These are phyloP conservation scores for Stegodyphus dumicola DNA, from an alignment of 1,140 invertebrate species.

Conservation along the genomic window DNA sequence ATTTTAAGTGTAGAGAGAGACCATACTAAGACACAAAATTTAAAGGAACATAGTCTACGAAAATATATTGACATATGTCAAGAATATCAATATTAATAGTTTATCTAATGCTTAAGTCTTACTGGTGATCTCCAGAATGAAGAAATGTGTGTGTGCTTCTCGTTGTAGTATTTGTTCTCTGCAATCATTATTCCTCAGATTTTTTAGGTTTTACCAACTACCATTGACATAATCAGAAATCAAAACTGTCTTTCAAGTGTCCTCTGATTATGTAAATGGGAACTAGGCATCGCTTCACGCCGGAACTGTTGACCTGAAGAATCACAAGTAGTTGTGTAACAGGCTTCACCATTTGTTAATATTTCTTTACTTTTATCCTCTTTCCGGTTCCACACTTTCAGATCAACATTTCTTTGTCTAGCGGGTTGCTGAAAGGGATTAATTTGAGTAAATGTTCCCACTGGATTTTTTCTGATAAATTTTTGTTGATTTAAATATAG, in stretches of 20 bases:
- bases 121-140: too few relatives aligned
- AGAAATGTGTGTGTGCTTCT: too few relatives aligned
- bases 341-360: neutral
- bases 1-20: too few relatives aligned
- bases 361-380: neutral
- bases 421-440: conserved; percentile 45
- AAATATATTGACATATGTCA: too few relatives aligned
- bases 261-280: neutral
- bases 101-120: too few relatives aligned
- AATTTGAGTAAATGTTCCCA: conserved; percentile 54
- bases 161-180: too few relatives aligned
- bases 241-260: neutral
- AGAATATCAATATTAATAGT: too few relatives aligned
- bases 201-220: too few relatives aligned
- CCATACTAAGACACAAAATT: too few relatives aligned
- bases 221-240: neutral
- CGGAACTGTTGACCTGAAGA: neutral
- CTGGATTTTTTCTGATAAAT: conserved; percentile 11
- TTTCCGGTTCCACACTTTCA: neutral
- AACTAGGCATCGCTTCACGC: neutral
- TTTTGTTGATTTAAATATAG: neutral
- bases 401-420: neutral
- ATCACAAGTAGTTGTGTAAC: neutral
- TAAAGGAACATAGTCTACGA: too few relatives aligned
- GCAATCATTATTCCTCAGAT: too few relatives aligned